Conservation (phyloP, 2,797 vertebrate genomes). For the Anguilla anguilla region DNA sequence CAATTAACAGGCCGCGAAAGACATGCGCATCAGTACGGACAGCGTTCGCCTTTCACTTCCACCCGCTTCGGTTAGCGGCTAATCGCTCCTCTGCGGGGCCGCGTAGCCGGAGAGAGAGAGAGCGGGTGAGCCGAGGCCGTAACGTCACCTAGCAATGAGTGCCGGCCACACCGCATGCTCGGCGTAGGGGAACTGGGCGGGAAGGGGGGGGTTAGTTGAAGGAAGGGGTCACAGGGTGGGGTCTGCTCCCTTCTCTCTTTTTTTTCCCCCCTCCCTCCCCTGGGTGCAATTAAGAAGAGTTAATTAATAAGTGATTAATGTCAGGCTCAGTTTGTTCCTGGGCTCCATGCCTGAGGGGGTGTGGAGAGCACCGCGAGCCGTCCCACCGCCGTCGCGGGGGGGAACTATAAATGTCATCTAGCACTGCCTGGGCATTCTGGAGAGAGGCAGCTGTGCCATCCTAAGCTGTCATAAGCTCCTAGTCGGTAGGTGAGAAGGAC, state of each 20-base stretch:
- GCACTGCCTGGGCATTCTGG: constrained; percentile 65
- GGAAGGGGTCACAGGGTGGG: constrained; percentile 24
- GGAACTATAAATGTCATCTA: constrained; percentile 69
- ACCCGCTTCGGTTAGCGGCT: constrained; percentile 25
- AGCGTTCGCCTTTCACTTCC: constrained; percentile 12
- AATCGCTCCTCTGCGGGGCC: constrained; percentile 32
- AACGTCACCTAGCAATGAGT: background rate
- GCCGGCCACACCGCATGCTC: background rate
- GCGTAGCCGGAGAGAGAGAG: constrained; percentile 20
- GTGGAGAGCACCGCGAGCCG: background rate
- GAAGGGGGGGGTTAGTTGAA: constrained; percentile 48
- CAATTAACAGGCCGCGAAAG: background rate
- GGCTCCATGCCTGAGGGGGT: constrained; percentile 54
- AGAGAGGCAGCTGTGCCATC: constrained; percentile 69
- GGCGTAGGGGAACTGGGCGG: constrained; percentile 17
- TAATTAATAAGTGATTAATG: constrained; percentile 82
- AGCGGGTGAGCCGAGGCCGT: constrained; percentile 10
- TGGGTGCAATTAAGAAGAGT: constrained; percentile 69
- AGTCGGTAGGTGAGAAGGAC: constrained; percentile 46
- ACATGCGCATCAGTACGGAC: constrained; percentile 1
- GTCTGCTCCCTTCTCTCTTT: constrained; percentile 43
- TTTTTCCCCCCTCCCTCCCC: constrained; percentile 30
- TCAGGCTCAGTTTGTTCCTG: constrained; percentile 73
- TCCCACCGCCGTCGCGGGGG: constrained; percentile 19
- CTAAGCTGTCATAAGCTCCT: constrained; percentile 54